Conservation (phyloP, 2,888 invertebrate species). For the Leptothorax acervorum region DNA sequence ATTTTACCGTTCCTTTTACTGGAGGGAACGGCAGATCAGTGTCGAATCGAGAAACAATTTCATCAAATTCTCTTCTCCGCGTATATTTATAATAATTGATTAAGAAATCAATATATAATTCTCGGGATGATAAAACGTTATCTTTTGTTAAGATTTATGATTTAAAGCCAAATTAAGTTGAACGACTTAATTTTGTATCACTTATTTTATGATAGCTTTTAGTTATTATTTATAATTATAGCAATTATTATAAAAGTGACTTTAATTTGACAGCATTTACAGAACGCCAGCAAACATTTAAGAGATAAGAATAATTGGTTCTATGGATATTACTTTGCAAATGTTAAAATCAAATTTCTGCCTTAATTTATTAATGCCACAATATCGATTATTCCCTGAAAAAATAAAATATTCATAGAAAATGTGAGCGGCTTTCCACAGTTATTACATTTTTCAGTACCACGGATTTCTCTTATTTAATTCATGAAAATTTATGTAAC, state of each 20-base stretch:
- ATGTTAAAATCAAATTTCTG: background rate
- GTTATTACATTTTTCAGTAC: background rate
- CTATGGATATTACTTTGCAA: background rate
- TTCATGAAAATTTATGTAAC: background rate
- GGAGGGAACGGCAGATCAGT: background rate
- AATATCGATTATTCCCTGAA: background rate
- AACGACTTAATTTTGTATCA: background rate
- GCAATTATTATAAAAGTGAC: background rate
- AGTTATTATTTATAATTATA: background rate
- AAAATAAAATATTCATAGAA: background rate
- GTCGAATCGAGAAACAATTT: conserved; percentile 14
- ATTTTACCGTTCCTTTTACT: background rate
- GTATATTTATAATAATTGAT: background rate
- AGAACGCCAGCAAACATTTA: background rate
- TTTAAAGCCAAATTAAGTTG: background rate
- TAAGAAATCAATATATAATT: background rate
- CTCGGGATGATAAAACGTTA: background rate
- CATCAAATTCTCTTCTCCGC: background rate
- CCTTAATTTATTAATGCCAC: background rate
- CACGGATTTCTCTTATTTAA: background rate
- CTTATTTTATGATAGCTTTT: background rate
- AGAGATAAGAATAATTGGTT: background rate
- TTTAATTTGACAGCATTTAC: background rate
- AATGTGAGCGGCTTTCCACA: background rate
- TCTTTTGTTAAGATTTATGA: background rate